phyloP scores from a whole-genome alignment of 2,797 vertebrate genomes.

The Xenentodon cancila region DNA sequence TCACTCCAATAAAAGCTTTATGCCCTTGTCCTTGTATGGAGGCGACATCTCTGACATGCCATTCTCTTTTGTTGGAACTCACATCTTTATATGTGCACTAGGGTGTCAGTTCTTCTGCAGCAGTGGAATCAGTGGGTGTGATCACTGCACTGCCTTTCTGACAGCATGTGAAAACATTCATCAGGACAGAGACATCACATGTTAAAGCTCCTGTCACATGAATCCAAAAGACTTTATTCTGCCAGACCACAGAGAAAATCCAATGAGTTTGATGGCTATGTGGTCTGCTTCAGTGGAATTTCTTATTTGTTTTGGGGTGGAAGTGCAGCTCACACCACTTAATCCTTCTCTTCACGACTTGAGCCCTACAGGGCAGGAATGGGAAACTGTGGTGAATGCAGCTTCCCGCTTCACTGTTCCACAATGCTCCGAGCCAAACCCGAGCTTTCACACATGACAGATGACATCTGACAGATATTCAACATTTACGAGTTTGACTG shows the following conservation, averaged over 20 bases:
- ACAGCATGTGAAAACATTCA: constrained; percentile 20
- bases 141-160: constrained; percentile 24
- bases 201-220: constrained; percentile 11
- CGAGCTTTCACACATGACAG: constrained; percentile 35
- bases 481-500: constrained; percentile 29
- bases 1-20: constrained; percentile 48
- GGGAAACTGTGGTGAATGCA: constrained; percentile 32
- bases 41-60: neutral
- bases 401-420: constrained; percentile 36
- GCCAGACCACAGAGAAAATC: constrained; percentile 2
- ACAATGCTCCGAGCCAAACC: constrained; percentile 26
- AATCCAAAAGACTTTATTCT: constrained; percentile 4
- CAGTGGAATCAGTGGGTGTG: constrained; percentile 21
- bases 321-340: constrained; percentile 29
- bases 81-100: constrained; percentile 25
- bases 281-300: constrained; percentile 11
- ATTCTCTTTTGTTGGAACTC: constrained; percentile 15
- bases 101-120: constrained; percentile 31
- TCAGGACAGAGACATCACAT: constrained; percentile 4
- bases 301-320: constrained; percentile 30
- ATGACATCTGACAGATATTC: constrained; percentile 50
- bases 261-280: constrained; percentile 6
- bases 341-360: constrained; percentile 36
- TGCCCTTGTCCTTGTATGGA: constrained; percentile 28
- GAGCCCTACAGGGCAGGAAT: constrained; percentile 17